phyloP scores from a whole-genome alignment of 2,113 vertebrate species.

The Microcebus lehilahytsara region DNA sequence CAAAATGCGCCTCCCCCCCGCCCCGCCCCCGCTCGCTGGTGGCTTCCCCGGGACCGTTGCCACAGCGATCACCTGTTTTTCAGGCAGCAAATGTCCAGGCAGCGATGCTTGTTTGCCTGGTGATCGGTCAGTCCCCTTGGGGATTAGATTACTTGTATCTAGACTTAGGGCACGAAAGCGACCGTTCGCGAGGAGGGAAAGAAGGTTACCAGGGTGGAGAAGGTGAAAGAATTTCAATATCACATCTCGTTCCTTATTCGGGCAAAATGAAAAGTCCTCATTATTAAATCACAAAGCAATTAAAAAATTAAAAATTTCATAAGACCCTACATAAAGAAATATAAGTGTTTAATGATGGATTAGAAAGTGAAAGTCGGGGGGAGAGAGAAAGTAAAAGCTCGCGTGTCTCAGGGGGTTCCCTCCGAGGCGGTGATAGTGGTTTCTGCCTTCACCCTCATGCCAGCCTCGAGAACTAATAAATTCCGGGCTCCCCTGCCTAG shows the following conservation, averaged over 20 bases:
- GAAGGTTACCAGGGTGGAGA: constrained; percentile 44
- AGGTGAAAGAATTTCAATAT: constrained; percentile 75
- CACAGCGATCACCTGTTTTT: fast-evolving
- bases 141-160: background rate
- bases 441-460: constrained; percentile 85
- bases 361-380: constrained; percentile 82
- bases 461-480: constrained; percentile 94
- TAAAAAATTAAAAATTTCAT: constrained; percentile 90
- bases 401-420: constrained; percentile 87
- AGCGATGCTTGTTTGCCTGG: fast-evolving
- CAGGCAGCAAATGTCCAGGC: background rate
- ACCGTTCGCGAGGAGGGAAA: background rate
- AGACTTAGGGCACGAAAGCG: background rate
- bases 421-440: constrained; percentile 82
- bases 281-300: constrained; percentile 90
- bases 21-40: fast-evolving
- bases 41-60: fast-evolving
- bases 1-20: background rate
- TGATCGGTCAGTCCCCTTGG: background rate
- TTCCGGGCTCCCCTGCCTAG: constrained; percentile 92
- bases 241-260: constrained; percentile 63
- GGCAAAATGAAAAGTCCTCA: constrained; percentile 79
- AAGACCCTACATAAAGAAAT: constrained; percentile 87
- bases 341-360: constrained; percentile 90
- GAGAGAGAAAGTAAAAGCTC: constrained; percentile 76